These are phyloP conservation scores for Synanthedon myopaeformis DNA, from an alignment of 2,888 invertebrate species.

Conservation along the genomic window DNA sequence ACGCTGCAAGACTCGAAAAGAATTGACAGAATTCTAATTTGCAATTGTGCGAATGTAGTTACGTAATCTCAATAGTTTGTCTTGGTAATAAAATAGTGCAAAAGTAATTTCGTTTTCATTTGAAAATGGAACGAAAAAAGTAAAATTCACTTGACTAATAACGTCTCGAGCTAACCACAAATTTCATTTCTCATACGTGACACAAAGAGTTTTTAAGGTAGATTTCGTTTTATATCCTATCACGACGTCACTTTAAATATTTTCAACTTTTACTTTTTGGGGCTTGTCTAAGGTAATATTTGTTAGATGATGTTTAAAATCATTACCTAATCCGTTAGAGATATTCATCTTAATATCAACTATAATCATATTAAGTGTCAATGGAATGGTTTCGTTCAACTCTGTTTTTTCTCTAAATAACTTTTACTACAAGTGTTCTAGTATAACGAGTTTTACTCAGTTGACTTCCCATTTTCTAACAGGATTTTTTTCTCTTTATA, in stretches of 20 bases:
- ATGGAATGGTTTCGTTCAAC: too few species aligned
- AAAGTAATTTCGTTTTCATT: neutral
- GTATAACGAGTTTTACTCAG: slow-evolving; percentile 44
- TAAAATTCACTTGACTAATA: slow-evolving; percentile 18
- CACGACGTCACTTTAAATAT: slow-evolving; percentile 22
- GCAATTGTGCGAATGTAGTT: too few species aligned
- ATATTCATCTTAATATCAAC: neutral
- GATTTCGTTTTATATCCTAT: slow-evolving; percentile 22
- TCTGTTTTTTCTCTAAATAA: slow-evolving; percentile 16
- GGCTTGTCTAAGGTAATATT: slow-evolving; percentile 26
- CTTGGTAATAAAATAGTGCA: too few species aligned
- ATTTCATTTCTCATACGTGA: slow-evolving; percentile 24
- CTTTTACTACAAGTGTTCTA: slow-evolving; percentile 32
- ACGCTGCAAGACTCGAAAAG: neutral
- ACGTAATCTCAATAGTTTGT: too few species aligned
- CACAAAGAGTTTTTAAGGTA: slow-evolving; percentile 19
- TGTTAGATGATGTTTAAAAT: neutral
- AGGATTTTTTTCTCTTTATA: slow-evolving; percentile 48
- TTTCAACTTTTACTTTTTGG: slow-evolving; percentile 41
- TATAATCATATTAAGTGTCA: neutral
- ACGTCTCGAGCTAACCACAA: slow-evolving; percentile 24
- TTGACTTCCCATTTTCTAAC: slow-evolving; percentile 67
- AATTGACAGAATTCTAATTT: too few species aligned
- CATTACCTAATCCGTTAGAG: neutral
- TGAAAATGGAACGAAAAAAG: slow-evolving; percentile 11